Evolutionary conservation across 92 coral and sea anemone species (phyloP), one percentile per base, ranked within the genome.

Genomic region (Epizoanthus ramosus): DNA sequence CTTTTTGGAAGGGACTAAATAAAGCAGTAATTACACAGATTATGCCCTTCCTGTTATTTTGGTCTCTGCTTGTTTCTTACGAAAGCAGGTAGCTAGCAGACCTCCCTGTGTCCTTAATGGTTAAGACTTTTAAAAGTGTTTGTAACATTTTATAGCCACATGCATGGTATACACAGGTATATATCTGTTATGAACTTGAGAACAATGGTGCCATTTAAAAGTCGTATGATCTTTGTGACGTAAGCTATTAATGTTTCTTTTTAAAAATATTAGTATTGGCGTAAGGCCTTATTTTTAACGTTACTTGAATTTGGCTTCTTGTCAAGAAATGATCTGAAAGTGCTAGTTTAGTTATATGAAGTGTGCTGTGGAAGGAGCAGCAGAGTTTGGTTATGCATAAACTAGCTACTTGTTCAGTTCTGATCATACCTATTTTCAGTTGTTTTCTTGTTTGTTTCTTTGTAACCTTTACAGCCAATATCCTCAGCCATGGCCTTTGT

Each of bases 181-280:
- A 50, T 50, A 50, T 16, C 31, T 17, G 39, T 3, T 21, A 71
- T 1, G 24, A 16, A 52, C 28, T 71, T 6, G 35, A 16, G 12
- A 16, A 28, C 2, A 53, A 21, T 28, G 41, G 8, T 74, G n/a
- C 54, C 56, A 54, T 28, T 25, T 43, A 57, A 57, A 22, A 43
- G 80, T 33, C 9, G 17, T 35, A 15, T 57, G 45, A 74, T 74
- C 31, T 35, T 35, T 23, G 37, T 73, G 68, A 76, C 12, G 56
- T 75, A 53, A 59, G 4, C 8, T 59, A 59, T n/a, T 58, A 58
- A 75, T 33, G 68, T 45, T 14, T 68, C 37, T 59, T 37, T 77
- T 68, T 75, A 57, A 31, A 50, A 50, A 50, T 50, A 50, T 50
- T 50, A 50, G 54, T 50, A 50, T 59, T 58, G 50, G 28, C 74